phyloP scores from a whole-genome alignment of 2,888 invertebrate genomes.

The Oscheius sp. region DNA sequence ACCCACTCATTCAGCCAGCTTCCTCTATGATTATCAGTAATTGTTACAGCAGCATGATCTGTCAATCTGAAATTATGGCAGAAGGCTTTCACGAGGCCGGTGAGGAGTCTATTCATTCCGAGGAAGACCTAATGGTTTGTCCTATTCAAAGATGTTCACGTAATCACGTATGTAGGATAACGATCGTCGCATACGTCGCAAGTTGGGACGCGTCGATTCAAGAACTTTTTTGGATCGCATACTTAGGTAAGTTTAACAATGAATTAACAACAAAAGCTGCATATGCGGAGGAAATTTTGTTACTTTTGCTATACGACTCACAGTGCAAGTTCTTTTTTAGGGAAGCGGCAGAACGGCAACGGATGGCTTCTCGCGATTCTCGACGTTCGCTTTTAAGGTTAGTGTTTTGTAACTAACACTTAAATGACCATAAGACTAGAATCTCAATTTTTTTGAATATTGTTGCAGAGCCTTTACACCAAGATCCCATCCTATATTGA shows the following conservation, averaged over 20 bases:
- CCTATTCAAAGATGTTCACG: neutral
- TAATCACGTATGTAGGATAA: conserved; percentile 2
- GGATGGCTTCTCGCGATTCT: conserved; percentile 6
- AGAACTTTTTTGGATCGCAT: conserved; percentile 27
- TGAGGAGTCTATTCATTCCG: conserved; percentile 10
- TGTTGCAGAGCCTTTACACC: no score
- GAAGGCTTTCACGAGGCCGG: neutral
- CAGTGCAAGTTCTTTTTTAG: conserved; percentile 4
- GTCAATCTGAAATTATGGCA: neutral
- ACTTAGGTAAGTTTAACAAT: neutral
- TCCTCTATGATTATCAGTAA: no score
- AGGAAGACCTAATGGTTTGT: conserved; percentile 11
- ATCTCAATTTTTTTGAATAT: no score
- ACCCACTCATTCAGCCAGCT: no score
- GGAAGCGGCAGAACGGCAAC: conserved; percentile 10
- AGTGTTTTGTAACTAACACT: neutral
- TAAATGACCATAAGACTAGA: no score
- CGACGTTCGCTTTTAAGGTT: conserved; percentile 18
- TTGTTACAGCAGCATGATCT: no score
- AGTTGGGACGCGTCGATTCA: conserved; percentile 24
- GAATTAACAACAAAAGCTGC: neutral
- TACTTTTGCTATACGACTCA: no score
- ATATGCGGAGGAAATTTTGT: no score
- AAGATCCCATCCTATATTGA: no score
- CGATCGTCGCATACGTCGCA: conserved; percentile 10